A percentile compares a stretch with the other conserved stretches of the same genome.
Conservation (phyloP, 2,797 vertebrate genomes). For the Anniella stebbinsi region DNA sequence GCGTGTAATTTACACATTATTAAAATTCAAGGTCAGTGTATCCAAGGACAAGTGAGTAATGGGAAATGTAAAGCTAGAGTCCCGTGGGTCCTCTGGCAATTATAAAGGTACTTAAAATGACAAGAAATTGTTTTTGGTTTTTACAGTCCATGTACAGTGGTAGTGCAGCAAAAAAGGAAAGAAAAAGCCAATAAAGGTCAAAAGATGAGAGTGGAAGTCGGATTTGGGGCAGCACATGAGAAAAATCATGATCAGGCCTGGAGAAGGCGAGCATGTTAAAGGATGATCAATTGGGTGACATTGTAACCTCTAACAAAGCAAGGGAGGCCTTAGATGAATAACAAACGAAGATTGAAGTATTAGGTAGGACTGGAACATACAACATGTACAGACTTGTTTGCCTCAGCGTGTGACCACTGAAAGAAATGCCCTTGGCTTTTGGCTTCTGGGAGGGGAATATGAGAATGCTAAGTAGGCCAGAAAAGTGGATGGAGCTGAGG, state of each 20-base stretch:
- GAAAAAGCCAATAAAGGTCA: conserved; percentile 20
- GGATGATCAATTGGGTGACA: conserved; percentile 12
- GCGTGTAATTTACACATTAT: conserved; percentile 35
- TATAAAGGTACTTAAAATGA: conserved; percentile 28
- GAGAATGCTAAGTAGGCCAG: neutral
- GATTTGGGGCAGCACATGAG: conserved; percentile 14
- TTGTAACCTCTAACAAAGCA: conserved; percentile 4
- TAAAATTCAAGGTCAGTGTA: conserved; percentile 31
- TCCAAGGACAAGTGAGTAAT: conserved; percentile 13
- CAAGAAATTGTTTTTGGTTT: conserved; percentile 22
- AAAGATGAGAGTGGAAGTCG: neutral
- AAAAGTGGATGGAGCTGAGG: neutral
- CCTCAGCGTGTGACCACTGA: neutral
- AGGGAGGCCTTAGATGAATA: neutral
- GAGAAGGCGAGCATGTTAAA: neutral
- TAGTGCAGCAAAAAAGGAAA: neutral
- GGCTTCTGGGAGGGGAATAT: neutral
- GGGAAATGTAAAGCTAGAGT: conserved; percentile 4
- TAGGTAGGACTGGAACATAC: neutral
- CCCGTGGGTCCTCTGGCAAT: neutral
- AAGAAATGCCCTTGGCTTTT: neutral
- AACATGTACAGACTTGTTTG: neutral
- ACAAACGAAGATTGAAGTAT: neutral
- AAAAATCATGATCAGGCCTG: conserved; percentile 20
- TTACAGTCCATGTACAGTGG: neutral